Conservation (phyloP, 2,113 vertebrate species). For the Collichthys lucidus region DNA sequence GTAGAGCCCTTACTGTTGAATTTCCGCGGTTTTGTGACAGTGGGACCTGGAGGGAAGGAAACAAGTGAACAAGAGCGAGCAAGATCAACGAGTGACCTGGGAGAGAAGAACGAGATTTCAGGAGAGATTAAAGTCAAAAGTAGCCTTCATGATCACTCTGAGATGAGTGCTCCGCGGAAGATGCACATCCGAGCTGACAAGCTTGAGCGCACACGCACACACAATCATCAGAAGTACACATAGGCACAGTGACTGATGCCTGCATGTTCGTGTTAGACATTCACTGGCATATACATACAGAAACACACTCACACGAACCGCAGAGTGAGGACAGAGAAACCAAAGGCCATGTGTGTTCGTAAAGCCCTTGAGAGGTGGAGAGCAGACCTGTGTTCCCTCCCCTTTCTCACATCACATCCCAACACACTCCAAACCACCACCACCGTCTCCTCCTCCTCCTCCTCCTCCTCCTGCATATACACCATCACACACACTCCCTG, state of each 20-base stretch:
- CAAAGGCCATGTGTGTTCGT: constrained; percentile 23
- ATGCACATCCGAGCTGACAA: constrained; percentile 73
- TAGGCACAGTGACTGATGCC: constrained; percentile 40
- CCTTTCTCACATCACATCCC: constrained; percentile 13
- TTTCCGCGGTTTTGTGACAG: constrained; percentile 63
- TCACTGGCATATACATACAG: background rate
- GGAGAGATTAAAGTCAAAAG: constrained; percentile 78
- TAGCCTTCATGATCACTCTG: constrained; percentile 70
- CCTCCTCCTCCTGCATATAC: constrained; percentile 2
- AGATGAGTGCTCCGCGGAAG: constrained; percentile 49
- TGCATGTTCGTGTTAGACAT: constrained; percentile 1
- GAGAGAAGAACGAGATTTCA: constrained; percentile 71
- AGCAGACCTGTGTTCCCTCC: constrained; percentile 41
- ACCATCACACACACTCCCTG: constrained; percentile 42
- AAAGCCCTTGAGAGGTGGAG: constrained; percentile 47
- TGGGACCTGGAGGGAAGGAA: constrained; percentile 72
- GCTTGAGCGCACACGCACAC: constrained; percentile 15
- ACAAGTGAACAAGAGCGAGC: constrained; percentile 49
- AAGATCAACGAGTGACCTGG: constrained; percentile 66
- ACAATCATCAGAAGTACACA: constrained; percentile 36
- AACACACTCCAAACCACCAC: constrained; percentile 30
- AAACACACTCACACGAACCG: background rate
- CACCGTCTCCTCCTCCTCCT: constrained; percentile 23
- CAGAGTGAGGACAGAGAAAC: constrained; percentile 6
- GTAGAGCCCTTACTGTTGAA: constrained; percentile 9